A percentile compares a stretch with the other conserved stretches of the same genome.
phyloP scores from a whole-genome alignment of 2,113 vertebrate genomes.

The Oenanthe melanoleuca region DNA sequence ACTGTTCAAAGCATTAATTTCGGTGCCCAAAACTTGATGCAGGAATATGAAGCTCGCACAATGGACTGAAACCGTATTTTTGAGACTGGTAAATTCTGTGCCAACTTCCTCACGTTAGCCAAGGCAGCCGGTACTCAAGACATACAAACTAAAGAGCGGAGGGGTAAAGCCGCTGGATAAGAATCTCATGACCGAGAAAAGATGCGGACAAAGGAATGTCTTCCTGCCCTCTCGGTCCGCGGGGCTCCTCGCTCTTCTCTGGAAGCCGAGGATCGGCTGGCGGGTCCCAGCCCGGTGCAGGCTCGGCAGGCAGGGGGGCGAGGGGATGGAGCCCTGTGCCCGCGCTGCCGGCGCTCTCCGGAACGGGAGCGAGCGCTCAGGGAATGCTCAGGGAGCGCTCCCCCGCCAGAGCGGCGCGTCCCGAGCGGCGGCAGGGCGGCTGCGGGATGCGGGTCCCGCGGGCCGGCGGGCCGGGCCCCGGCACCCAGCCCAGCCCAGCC shows the following conservation, averaged over 20 bases:
- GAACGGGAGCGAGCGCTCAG: neutral
- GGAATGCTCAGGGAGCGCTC: too few relatives aligned
- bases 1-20: neutral
- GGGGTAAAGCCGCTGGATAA: neutral
- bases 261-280: accelerated
- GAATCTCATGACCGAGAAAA: neutral
- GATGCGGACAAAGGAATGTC: accelerated
- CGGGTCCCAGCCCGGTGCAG: accelerated
- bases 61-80: neutral
- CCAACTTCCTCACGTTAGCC: accelerated
- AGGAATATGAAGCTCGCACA: accelerated
- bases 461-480: too few relatives aligned
- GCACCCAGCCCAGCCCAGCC: too few relatives aligned
- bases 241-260: neutral
- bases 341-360: neutral
- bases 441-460: too few relatives aligned
- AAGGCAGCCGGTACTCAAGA: neutral
- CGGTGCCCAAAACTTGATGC: neutral
- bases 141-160: accelerated
- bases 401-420: neutral
- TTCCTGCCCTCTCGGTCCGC: neutral
- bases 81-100: neutral
- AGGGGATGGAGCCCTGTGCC: neutral
- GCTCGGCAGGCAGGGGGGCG: accelerated
- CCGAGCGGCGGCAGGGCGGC: neutral